Base-by-base conservation (phyloP, 2,113 vertebrate species). In the Nothoprocta perdicaria region DNA sequence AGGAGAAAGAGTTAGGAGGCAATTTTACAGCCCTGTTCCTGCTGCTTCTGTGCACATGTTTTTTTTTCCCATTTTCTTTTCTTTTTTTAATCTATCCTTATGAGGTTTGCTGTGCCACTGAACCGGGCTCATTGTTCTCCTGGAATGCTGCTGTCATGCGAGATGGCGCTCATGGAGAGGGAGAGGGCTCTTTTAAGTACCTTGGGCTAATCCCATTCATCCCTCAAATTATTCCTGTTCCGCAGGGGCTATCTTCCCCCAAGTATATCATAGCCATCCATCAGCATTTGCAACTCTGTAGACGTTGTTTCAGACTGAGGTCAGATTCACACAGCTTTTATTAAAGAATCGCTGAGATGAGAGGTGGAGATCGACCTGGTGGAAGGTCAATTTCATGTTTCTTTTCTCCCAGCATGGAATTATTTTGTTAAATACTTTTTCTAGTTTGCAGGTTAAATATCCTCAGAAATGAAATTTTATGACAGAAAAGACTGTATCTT, bases 151-250 rank as follows among this genome's bases (percentile, higher is more conserved):
- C 52, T 16, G 58, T 87, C 46, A 13, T 48, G 24, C 2, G 11
- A 89, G 31, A 55, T 4, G 77, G 41, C 60, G 50, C 60, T 55
- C 1, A 3, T 31, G 24, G 41, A 78, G 48, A 16, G 48, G 43
- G 27, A 77, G 38, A 80, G 13, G 19, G 27, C 18, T 18, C n/a
- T 80, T 92, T 74, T 67, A 75, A 79, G 16, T 50, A 58, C 7
- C 50, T 82, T 86, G n/a, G 57, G 14, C 41, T 86, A 80, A 89
- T 92, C 29, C 48, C 40, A 79, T 81, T 81, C 63, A 46, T 71
- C 35, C 50, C 29, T 84, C 71, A 84, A 73, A 88, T 84, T 65
- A 46, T 82, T 41, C 0, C 1, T 88, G 21, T 91, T 95, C 62
- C 3, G 1, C 18, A 41, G 90, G 43, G n/a, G 40, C 66, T 3